Base-by-base conservation (phyloP, 53 echinoderm and acorn worm genomes). In the Apostichopus leukothele region DNA sequence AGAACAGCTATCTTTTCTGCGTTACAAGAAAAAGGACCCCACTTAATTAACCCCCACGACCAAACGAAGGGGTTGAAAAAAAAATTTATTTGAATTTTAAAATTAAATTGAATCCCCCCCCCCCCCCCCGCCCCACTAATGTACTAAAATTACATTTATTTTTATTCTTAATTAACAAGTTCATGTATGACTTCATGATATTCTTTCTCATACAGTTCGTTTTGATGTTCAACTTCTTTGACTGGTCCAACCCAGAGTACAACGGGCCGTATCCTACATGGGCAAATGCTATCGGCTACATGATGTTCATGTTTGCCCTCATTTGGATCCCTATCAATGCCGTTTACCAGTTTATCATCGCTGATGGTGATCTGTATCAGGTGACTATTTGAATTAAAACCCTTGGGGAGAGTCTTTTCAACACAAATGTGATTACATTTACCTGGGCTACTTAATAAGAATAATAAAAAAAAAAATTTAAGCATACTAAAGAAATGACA, bases 251-350 rank as follows among this genome's bases (percentile, higher is more conserved):
- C 73, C 94, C 94, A 19, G 84, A 84, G 27, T 90, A 92, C 59
- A 91, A 91, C 53, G 94, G 94, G 14, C 88, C 90, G 1, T 91
- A 90, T 84, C 91, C 94, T 14, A 51, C 53, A 51, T 94, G 94
- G 94, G 94, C 94, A 71, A 87, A 78, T 26, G 89, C 78, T 75
- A 88, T 94, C 67, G 94, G 94, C 53, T 94, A 90, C 71, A n/a
- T 84, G 13, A 94, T 94, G 87, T 92, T 88, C 23, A 87, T 21
- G 8, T 83, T 90, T 73, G 86, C 94, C 4, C 73, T 94, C 4
- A 90, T 94, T 8, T 94, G 94, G 94, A 94, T 94, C 21, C 94
- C 94, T 21, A 68, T 94, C 26, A 74, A 92, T 88, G 87, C 76
- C 75, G 76, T 90, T 53, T 84, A 86, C 76, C 92, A 94, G 79